Evolutionary conservation across 2,888 invertebrate species (phyloP).

Genomic region (Hoplodrina blanda): DNA sequence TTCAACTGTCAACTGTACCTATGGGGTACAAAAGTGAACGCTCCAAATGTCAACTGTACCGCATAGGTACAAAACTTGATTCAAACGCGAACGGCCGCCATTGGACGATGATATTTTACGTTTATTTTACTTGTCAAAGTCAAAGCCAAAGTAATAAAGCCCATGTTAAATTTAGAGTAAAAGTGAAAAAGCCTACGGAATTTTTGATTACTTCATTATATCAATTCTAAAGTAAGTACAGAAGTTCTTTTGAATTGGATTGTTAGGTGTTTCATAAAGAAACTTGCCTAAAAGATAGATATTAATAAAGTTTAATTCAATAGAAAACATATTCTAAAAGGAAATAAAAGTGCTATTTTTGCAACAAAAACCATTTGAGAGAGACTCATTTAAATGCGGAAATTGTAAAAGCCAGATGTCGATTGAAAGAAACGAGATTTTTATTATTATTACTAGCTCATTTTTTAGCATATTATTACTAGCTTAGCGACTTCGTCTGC

Average conservation of each 20-base stretch:
- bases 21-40: too few species aligned
- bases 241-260: not conserved
- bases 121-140: too few species aligned
- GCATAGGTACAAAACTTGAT: too few species aligned
- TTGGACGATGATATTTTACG: too few species aligned
- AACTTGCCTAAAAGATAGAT: not conserved
- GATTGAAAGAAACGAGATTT: constrained; percentile 19
- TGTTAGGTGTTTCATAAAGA: not conserved
- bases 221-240: not conserved
- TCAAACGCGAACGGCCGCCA: too few species aligned
- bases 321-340: not conserved
- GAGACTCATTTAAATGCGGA: constrained; percentile 7
- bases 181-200: not conserved
- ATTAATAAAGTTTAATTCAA: not conserved
- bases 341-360: not conserved
- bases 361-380: not conserved
- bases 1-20: too few species aligned
- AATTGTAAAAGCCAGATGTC: not conserved
- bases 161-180: not conserved
- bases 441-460: not conserved
- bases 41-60: too few species aligned
- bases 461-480: too few species aligned
- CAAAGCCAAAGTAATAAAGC: too few species aligned
- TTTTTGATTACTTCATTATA: not conserved
- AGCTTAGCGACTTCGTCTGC: too few species aligned